Evolutionary conservation across 2,113 vertebrate genomes (phyloP), one percentile per base, ranked within the genome.

Genomic region (Ceyx melanurus): DNA sequence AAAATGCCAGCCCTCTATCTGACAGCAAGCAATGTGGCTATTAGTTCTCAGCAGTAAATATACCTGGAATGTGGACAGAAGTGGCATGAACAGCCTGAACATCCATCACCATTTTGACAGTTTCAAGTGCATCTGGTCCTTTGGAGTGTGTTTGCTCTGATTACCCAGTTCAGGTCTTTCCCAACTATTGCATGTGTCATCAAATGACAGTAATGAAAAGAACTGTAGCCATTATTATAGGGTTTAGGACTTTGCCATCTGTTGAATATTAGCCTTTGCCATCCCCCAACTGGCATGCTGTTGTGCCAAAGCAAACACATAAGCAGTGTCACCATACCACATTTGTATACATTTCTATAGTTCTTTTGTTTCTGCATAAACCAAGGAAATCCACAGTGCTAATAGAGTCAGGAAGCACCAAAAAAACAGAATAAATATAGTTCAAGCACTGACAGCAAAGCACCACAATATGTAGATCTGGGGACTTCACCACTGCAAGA

Each of bases 211-310:
- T 92, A 97, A 97, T 96, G 97, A 97, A 97, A 97, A 97, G 94
- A 97, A 97, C 96, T 89, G 84, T 92, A 94, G 87, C 92, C 92
- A 94, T 97, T 96, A 97, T 97, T 97, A 96, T 26, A 92, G 96
- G 91, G 92, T 96, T 97, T 94, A 97, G 92, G 95, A 93, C 95
- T 96, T 88, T 86, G 76, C 96, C 97, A 97, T 98, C 97, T 98
- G 97, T 96, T 97, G 96, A 97, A 80, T 95, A 97, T 98, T 98
- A 98, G 96, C 97, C 96, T 97, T 97, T 97, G 97, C 91, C 94
- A 96, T 97, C 61, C 84, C 87, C 70, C 94, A 97, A 97, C 84
- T 97, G 96, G 88, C 83, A 92, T 42, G 42, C 40, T 72, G 82
- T 26, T 54, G 46, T 94, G 95, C 90, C 96, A 96, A 96, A 96